Conservation (phyloP, 2,888 invertebrate genomes). For the Empis livida region DNA sequence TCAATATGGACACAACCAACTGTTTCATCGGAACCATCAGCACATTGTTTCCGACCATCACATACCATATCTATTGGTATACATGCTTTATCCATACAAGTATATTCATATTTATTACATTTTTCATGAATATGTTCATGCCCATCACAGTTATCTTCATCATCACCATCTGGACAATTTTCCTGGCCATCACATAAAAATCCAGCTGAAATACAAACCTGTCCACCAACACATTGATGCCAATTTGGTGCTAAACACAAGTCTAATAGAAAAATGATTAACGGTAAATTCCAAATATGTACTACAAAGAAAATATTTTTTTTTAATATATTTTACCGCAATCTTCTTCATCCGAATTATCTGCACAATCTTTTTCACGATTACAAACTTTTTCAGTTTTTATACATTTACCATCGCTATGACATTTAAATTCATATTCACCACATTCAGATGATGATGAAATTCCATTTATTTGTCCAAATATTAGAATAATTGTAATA, state of each 20-base stretch:
- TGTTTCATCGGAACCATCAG: conserved; percentile 56
- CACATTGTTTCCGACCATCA: conserved; percentile 58
- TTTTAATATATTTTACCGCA: conserved; percentile 24
- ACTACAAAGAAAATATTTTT: background rate
- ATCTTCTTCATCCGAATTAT: conserved; percentile 30
- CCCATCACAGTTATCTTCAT: conserved; percentile 38
- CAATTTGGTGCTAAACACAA: conserved; percentile 30
- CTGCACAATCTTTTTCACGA: conserved; percentile 27
- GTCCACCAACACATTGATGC: conserved; percentile 31
- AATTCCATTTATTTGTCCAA: background rate
- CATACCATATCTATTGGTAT: conserved; percentile 54
- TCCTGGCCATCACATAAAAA: conserved; percentile 60
- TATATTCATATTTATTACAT: conserved; percentile 27
- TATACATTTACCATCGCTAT: conserved; percentile 31
- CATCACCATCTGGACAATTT: conserved; percentile 54
- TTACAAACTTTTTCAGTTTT: conserved; percentile 28
- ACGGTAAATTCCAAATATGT: background rate
- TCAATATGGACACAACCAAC: conserved; percentile 31
- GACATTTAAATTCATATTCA: background rate
- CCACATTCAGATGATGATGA: background rate
- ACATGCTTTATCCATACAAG: conserved; percentile 40
- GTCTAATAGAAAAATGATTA: too few relatives aligned
- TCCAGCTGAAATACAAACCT: conserved; percentile 52
- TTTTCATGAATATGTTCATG: conserved; percentile 1
- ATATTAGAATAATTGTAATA: background rate